Conservation (phyloP, 2,113 vertebrate species). For the Tragelaphus buxtoni region DNA sequence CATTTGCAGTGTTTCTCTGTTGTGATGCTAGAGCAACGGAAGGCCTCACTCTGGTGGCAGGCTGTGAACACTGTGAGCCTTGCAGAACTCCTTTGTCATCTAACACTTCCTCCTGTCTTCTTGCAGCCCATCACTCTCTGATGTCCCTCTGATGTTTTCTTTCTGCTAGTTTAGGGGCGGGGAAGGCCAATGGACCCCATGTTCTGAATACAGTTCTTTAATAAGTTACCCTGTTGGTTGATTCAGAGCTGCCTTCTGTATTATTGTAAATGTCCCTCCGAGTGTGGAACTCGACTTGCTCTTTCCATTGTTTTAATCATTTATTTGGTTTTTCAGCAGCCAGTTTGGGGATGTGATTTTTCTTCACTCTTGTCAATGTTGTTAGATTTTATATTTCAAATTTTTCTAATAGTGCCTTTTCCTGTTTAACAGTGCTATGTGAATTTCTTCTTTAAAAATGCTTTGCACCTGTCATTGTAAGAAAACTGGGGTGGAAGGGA, state of each 20-base stretch:
- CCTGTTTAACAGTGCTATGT: background rate
- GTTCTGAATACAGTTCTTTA: background rate
- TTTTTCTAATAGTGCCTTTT: background rate
- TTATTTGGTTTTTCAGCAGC: background rate
- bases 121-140: background rate
- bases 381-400: background rate
- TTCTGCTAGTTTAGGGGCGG: background rate
- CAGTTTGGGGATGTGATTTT: background rate
- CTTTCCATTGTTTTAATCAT: background rate
- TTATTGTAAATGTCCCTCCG: background rate
- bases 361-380: background rate
- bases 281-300: slow-evolving; percentile 1
- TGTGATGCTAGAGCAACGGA: background rate
- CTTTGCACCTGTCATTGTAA: background rate
- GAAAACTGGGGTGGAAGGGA: background rate
- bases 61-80: background rate
- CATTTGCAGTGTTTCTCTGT: background rate
- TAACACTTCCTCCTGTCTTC: background rate
- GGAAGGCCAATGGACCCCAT: background rate
- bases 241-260: background rate
- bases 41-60: background rate
- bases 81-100: background rate
- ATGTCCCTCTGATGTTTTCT: background rate
- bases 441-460: slow-evolving; percentile 21
- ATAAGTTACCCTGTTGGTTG: background rate